phyloP scores from a whole-genome alignment of 2,888 invertebrate species.

The Sericinus montela region DNA sequence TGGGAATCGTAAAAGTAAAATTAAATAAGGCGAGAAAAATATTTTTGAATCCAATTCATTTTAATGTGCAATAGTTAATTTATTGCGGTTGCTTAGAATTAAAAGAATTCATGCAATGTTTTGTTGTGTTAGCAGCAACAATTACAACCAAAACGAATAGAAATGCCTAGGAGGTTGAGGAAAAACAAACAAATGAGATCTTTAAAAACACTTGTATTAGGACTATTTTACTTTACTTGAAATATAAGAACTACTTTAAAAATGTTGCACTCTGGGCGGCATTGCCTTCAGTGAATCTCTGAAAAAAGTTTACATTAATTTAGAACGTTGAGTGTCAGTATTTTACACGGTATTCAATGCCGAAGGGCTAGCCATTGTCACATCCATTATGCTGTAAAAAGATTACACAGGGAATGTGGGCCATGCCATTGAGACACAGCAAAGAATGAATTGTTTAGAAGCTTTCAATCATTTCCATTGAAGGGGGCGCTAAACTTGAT shows the following conservation, averaged over 20 bases:
- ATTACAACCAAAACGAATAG: conserved; percentile 56
- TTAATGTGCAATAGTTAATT: conserved; percentile 49
- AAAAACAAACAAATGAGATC: conserved; percentile 22
- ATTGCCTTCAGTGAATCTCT: conserved; percentile 53
- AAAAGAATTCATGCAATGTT: conserved; percentile 42
- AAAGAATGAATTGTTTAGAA: conserved; percentile 69
- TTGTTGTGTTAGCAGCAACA: conserved; percentile 53
- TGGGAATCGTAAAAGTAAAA: no score
- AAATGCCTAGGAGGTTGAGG: conserved; percentile 47
- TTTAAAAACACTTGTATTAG: conserved; percentile 18
- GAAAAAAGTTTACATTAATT: conserved; percentile 70
- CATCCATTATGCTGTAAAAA: conserved; percentile 62
- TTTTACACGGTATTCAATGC: conserved; percentile 58
- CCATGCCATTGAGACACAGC: conserved; percentile 61
- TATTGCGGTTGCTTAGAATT: conserved; percentile 59
- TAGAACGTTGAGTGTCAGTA: conserved; percentile 53
- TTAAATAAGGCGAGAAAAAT: conserved; percentile 21
- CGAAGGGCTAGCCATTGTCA: conserved; percentile 58
- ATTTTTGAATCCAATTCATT: conserved; percentile 36
- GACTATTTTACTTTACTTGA: not conserved
- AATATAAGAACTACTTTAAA: conserved; percentile 20
- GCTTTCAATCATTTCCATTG: conserved; percentile 74
- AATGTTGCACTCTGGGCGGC: conserved; percentile 57
- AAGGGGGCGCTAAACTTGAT: conserved; percentile 70
- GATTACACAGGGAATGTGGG: conserved; percentile 69